A percentile compares a stretch with the other conserved stretches of the same genome.
Evolutionary conservation across 2,797 vertebrate genomes (phyloP).

Genomic region (Sebastes nivosus): DNA sequence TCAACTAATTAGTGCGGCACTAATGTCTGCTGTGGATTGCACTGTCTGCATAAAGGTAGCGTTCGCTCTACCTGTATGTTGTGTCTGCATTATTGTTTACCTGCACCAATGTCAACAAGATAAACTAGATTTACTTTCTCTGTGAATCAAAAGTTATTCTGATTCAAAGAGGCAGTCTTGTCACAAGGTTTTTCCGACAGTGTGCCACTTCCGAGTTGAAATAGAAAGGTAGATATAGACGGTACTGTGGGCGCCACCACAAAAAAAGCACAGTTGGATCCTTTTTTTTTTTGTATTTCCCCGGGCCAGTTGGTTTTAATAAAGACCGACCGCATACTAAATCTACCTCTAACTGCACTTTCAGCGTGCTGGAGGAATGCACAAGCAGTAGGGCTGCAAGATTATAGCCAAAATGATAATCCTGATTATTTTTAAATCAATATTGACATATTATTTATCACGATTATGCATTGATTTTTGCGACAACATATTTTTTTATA

Average conservation of each 20-base stretch:
- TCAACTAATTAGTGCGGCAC: constrained; percentile 48
- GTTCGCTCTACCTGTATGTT: not conserved
- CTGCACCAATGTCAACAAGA: constrained; percentile 32
- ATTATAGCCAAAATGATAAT: too few species aligned
- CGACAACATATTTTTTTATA: too few species aligned
- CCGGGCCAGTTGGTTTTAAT: constrained; percentile 67
- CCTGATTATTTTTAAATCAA: too few species aligned
- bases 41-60: not conserved
- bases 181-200: constrained; percentile 20
- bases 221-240: constrained; percentile 41
- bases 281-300: constrained; percentile 51
- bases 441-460: too few species aligned
- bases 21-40: constrained; percentile 10
- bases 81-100: constrained; percentile 26
- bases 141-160: not conserved
- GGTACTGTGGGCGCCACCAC: constrained; percentile 17
- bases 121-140: constrained; percentile 14
- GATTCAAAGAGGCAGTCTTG: constrained; percentile 15
- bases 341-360: constrained; percentile 41
- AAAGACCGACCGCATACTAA: constrained; percentile 65
- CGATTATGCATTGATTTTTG: too few species aligned
- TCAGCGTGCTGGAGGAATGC: constrained; percentile 8
- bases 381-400: not conserved
- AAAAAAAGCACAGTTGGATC: constrained; percentile 47
- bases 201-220: constrained; percentile 38